Evolutionary conservation across 2,113 vertebrate species (phyloP), one percentile per base, ranked within the genome.

Genomic region (Potamarius usumacintae): DNA sequence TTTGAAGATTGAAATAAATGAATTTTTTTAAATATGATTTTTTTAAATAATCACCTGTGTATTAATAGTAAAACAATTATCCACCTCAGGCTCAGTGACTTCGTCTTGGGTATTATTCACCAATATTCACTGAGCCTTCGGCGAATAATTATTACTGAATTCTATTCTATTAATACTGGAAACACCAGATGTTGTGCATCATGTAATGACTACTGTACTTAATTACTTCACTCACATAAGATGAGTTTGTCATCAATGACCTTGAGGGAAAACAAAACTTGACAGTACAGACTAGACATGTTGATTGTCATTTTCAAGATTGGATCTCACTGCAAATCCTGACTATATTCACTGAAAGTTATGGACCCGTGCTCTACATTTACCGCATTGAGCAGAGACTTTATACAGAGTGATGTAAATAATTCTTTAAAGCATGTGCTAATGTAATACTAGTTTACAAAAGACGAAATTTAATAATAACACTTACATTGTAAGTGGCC

Each of bases 401-500:
- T 25, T 78, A 55, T 30, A 10, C 53, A 34, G 27, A 34, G 30
- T 34, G 79, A 42, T 0, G 57, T 20, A 27, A 27, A 80, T 30
- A 30, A 77, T n/a, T 57, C 14, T 10, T 30, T 27, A 79, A 58
- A 58, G 25, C 55, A 88, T 9, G 25, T 48, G 15, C 9, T 50
- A 4, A 79, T 30, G n/a, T 22, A 34, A 57, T 48, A 48, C 67
- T 71, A 74, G 2, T 42, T 74, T 71, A 34, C 71, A 74, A 17
- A 74, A 48, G 30, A 74, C 2, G 2, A 27, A 55, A 79, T 79
- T 15, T 17, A 86, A 25, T 34, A 71, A 20, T 57, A 53, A 18
- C 67, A 89, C 87, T 90, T 87, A 91, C 91, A 14, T 63, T 85
- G 55, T 9, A 67, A 50, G 22, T 62, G 62, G 58, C 15, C 22